These are phyloP conservation scores for Stenurella melanura DNA, from an alignment of 2,888 invertebrate species.

Conservation along the genomic window DNA sequence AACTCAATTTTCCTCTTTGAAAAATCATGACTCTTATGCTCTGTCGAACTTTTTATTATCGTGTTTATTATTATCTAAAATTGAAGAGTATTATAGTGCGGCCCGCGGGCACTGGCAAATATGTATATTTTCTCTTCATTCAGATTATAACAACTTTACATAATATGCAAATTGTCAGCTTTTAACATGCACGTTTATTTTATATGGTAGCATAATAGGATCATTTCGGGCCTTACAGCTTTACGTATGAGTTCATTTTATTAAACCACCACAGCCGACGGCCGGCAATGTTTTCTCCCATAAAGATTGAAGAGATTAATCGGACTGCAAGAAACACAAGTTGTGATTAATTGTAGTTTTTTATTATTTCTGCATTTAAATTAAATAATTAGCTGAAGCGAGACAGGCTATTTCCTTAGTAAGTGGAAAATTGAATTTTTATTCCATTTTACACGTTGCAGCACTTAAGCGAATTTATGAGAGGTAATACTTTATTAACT, in stretches of 20 bases:
- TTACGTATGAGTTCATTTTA: slow-evolving; percentile 24
- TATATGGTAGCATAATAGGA: slow-evolving; percentile 26
- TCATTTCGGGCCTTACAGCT: slow-evolving; percentile 27
- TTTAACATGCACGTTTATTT: slow-evolving; percentile 31
- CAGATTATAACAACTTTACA: slow-evolving; percentile 23
- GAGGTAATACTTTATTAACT: not conserved
- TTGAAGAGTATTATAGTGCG: not conserved
- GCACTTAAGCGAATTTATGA: not conserved
- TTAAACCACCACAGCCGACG: slow-evolving; percentile 7
- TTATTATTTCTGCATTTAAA: slow-evolving; percentile 30
- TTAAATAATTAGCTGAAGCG: slow-evolving; percentile 16
- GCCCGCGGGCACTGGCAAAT: not conserved
- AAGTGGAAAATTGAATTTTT: not conserved
- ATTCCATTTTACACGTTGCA: not conserved
- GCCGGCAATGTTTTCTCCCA: slow-evolving; percentile 6
- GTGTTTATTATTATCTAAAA: not conserved
- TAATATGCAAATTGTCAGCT: slow-evolving; percentile 36
- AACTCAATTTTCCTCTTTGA: too few species aligned
- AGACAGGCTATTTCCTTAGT: slow-evolving; percentile 2
- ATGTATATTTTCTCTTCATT: slow-evolving; percentile 20
- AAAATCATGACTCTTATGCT: too few species aligned
- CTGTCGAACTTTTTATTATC: not conserved
- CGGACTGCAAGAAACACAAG: slow-evolving; percentile 10
- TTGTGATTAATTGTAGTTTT: slow-evolving; percentile 30
- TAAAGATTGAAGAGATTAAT: slow-evolving; percentile 26